Conservation (phyloP, 2,113 vertebrate genomes). For the Ascaphus truei region DNA sequence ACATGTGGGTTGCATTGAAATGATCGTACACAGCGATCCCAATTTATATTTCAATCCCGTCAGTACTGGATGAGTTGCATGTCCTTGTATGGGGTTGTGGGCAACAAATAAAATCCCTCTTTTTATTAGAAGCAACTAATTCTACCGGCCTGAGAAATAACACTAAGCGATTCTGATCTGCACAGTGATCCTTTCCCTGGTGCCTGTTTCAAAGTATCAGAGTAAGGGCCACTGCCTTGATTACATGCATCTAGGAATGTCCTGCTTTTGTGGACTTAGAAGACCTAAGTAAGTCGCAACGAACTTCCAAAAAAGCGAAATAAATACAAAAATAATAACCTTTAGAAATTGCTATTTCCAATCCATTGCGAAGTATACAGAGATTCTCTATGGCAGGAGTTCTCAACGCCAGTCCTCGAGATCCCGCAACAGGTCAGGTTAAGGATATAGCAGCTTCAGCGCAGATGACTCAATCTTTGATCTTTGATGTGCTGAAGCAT, state of each 20-base stretch:
- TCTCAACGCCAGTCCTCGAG: too few relatives aligned
- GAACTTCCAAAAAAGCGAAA: slow-evolving; percentile 15
- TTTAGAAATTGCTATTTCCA: background rate
- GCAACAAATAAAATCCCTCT: background rate
- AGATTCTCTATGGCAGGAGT: slow-evolving; percentile 9
- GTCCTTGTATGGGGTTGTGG: background rate
- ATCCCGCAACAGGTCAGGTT: too few relatives aligned
- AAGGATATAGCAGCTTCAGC: too few relatives aligned
- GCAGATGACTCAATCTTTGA: too few relatives aligned
- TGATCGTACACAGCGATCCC: too few relatives aligned
- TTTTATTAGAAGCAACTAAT: background rate
- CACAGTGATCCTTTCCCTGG: background rate
- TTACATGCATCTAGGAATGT: slow-evolving; percentile 1
- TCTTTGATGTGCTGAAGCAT: too few relatives aligned
- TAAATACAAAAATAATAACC: slow-evolving; percentile 19
- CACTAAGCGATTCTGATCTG: slow-evolving; percentile 1
- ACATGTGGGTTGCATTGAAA: too few relatives aligned
- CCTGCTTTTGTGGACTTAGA: too few relatives aligned
- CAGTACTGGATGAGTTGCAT: background rate
- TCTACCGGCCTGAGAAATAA: background rate
- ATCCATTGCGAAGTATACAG: slow-evolving; percentile 7
- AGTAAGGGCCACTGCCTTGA: background rate
- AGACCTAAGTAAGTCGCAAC: slow-evolving; percentile 2
- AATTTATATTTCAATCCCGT: background rate
- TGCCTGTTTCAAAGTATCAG: background rate